Base-by-base conservation (phyloP, 2,888 invertebrate genomes). In the Drosophila quasianomalipes region DNA sequence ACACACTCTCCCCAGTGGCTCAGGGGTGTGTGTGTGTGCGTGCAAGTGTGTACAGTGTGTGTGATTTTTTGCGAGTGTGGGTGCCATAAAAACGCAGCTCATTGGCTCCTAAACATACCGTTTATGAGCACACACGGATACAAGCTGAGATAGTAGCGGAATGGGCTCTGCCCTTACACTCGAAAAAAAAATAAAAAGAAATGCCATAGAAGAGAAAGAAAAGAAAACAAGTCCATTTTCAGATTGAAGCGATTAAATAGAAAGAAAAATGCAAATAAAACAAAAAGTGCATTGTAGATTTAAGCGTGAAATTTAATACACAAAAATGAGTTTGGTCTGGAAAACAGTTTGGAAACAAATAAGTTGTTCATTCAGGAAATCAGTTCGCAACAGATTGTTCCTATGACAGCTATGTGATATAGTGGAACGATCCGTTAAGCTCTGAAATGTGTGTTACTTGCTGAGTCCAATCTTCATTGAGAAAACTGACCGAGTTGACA, bases 71-170 rank as follows among this genome's bases (percentile, higher is more conserved):
- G 37, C 26, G 30, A 33, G 39, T 55, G 54, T 70, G 68, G 26
- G 60, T 75, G 79, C 47, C 74, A 85, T 88, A 85, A 83, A 83
- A 83, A 73, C 72, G 74, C 83, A 85, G 83, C 70, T 85, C 88
- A 88, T 84, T 83, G 72, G 79, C 72, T 63, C 52, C 79, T 88
- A 83, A 85, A 85, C 72, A 82, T 80, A 66, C 59, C 73, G 73
- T 81, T 83, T 74, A 83, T 76, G 76, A 65, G 64, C 35, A 35
- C 22, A 55, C 55, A 79, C 52, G 65, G 26, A 60, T 53, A 72
- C 26, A 22, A 31, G 26, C 54, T 2, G 19, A 51, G 57, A 28
- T 26, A 39, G 52, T 2, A 10, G 44, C 7, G 44, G 53, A 33
- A 14, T 31, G 53, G 22, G 33, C 30, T 19, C 28, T 3, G 51